Evolutionary conservation across 2,113 vertebrate species (phyloP).

Genomic region (Saimiri boliviensis): DNA sequence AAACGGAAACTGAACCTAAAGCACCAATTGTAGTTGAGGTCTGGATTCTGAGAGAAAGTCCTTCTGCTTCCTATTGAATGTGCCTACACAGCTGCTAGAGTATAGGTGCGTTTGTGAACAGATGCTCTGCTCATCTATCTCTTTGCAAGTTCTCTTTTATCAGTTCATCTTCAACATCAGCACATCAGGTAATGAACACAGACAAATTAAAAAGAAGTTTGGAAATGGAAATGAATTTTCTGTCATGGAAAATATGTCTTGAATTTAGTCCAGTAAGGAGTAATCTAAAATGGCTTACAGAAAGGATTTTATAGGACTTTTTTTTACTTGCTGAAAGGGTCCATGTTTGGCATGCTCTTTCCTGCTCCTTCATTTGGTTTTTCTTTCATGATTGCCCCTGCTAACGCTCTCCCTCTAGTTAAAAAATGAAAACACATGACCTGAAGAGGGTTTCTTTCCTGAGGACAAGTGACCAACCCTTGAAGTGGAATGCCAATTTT

Average conservation of each 20-base stretch:
- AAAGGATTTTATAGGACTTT: background rate
- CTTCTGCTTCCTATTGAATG: background rate
- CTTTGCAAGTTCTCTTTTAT: background rate
- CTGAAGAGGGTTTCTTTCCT: background rate
- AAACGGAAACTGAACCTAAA: background rate
- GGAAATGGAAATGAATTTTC: background rate
- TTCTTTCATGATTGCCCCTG: background rate
- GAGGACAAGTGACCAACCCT: background rate
- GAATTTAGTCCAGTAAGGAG: background rate
- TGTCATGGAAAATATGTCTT: background rate
- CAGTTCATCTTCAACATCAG: background rate
- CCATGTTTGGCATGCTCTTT: background rate
- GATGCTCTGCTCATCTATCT: background rate
- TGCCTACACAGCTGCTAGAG: background rate
- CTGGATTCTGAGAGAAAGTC: background rate
- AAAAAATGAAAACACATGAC: background rate
- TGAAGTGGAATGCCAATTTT: background rate
- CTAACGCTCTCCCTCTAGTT: background rate
- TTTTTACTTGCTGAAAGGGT: background rate
- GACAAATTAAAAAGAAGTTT: background rate
- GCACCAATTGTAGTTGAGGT: background rate
- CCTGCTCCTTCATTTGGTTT: background rate
- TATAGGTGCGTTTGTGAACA: background rate
- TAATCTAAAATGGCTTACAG: background rate
- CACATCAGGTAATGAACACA: background rate